Percentiles rank a stretch among this genome's conserved stretches.
phyloP scores from a whole-genome alignment of 2,888 invertebrate genomes.

The Lamellibrachia satsuma region DNA sequence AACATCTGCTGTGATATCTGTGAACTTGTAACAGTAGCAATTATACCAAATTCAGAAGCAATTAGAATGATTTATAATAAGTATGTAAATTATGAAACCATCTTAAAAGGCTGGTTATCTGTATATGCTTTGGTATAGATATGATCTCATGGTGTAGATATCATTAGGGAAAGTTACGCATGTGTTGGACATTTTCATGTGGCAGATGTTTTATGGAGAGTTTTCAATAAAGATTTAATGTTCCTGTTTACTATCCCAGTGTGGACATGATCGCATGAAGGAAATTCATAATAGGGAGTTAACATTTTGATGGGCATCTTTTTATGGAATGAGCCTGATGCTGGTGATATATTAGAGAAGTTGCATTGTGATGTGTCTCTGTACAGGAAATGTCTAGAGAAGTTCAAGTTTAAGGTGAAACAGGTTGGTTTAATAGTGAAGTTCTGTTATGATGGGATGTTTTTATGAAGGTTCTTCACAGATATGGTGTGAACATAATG shows the following conservation, averaged over 20 bases:
- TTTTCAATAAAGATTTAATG: not conserved
- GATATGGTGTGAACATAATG: no score
- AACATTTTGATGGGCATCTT: not conserved
- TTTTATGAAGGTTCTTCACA: no score
- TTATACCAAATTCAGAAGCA: no score
- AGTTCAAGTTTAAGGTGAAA: not conserved
- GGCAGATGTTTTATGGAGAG: not conserved
- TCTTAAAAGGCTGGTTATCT: not conserved
- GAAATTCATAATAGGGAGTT: not conserved
- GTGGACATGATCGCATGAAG: not conserved
- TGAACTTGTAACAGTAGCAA: no score
- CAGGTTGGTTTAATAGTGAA: no score
- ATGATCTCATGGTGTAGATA: no score
- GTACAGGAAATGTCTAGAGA: not conserved
- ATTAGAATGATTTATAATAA: not conserved
- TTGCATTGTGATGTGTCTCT: not conserved
- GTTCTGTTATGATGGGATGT: no score
- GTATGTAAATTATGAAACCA: not conserved
- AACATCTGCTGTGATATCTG: no score
- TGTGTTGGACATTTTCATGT: no score
- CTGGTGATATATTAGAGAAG: not conserved
- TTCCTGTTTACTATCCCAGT: not conserved
- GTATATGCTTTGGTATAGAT: no score
- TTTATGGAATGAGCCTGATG: not conserved
- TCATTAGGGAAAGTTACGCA: no score